A percentile compares a stretch with the other conserved stretches of the same genome.
Conservation (phyloP, 2,113 vertebrate species). For the Merops nubicus region DNA sequence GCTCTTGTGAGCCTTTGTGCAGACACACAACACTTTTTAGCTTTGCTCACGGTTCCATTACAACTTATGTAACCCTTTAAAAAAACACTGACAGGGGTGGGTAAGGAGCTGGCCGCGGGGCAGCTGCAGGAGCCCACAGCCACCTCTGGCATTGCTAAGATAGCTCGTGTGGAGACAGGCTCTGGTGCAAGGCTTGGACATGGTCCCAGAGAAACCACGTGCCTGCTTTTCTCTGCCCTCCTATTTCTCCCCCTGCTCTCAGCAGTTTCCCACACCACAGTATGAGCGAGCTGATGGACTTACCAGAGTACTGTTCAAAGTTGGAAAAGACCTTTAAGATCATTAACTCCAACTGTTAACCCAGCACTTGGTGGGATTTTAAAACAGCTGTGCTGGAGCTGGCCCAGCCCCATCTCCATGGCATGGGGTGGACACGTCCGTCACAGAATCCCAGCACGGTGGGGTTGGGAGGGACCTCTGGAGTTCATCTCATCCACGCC, state of each 20-base stretch:
- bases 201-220: fast-evolving
- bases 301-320: too few species aligned
- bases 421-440: too few species aligned
- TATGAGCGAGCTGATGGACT: background rate
- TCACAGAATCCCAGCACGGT: too few species aligned
- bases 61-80: background rate
- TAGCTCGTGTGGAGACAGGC: background rate
- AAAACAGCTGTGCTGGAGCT: background rate
- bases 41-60: background rate
- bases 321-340: too few species aligned
- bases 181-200: background rate
- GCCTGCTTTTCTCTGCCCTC: too few species aligned
- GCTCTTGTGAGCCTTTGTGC: too few species aligned
- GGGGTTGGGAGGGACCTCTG: too few species aligned
- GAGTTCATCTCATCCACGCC: too few species aligned
- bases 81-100: background rate
- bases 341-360: too few species aligned
- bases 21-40: background rate
- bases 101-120: too few species aligned
- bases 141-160: background rate
- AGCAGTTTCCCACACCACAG: background rate
- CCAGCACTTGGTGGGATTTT: too few species aligned
- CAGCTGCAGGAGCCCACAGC: background rate
- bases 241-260: background rate
- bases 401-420: too few species aligned